Base-by-base conservation (phyloP, 2,797 vertebrate species). In the Taeniopygia guttata region DNA sequence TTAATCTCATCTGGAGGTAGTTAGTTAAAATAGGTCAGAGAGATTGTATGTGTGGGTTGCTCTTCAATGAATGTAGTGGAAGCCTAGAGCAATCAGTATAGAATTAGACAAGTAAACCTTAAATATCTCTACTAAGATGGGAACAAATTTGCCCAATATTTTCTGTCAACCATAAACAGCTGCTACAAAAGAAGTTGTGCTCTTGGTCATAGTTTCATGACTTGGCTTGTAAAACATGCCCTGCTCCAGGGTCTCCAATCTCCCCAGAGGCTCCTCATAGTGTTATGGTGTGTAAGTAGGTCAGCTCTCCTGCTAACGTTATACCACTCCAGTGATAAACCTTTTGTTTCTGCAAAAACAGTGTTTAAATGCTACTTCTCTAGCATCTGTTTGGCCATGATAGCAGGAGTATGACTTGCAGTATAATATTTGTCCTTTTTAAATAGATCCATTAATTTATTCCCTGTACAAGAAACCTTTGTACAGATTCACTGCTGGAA, bases 381-480 rank as follows among this genome's bases (percentile, higher is more conserved):
- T 72, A 66, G 68, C 64, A 94, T 89, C 90, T 95, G 87, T 74
- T 97, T 56, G 21, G 74, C 80, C 16, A 7, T 94, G 95, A 96
- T 96, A 97, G 93, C 25, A 78, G 5, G 34, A 81, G 62, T 84
- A 52, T 36, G 76, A 90, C 56, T 96, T 79, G 69, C 67, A 77
- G 43, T 80, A 52, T 92, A 95, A 66, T 89, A 92, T 85, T 63
- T 90, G 69, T 30, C 46, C 55, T 84, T 88, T 96, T 95, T 54
- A 92, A 97, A 95, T 69, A 86, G n/a, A 92, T 74, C 80, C 58
- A 90, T 93, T 96, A 94, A 89, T 96, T 96, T 93, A 96, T 96
- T 96, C 92, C 69, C 62, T 89, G 38, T 42, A 58, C 58, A 94
- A 89, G 78, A 76, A 92, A 93, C 59, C 84, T 97, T 96, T 95